Evolutionary conservation across 1,140 invertebrate genomes (phyloP), one percentile per base, ranked within the genome.

Genomic region (Papilio helenus): DNA sequence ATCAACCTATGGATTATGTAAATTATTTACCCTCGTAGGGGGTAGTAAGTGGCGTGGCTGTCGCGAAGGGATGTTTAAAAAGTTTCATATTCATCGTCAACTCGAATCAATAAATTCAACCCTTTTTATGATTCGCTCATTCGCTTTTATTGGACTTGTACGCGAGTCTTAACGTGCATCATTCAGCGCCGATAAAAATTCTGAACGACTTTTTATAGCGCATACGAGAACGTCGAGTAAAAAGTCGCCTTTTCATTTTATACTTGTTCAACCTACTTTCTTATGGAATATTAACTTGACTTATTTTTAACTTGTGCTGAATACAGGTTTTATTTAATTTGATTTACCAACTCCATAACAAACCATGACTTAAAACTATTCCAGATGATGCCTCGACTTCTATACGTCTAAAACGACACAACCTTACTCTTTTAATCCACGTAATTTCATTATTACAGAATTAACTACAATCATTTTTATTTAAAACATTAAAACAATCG

Each of bases 31-130:
- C 72, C 79, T 18, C 49, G 29, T 51, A 77, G 61, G 72, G 79
- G 58, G 73, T 26, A 49, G 20, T 26, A 39, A 76, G 74, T 58
- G 51, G 51, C 29, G 39, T 34, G n/a, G 51, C 18, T 72, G 34
- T 76, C 72, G 72, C 79, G 42, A 79, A 72, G 72, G 79, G 81
- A 61, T 82, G 79, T 82, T 82, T 82, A 79, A 77, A 79, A 79
- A 82, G 76, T 74, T 83, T 79, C 81, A 71, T 82, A 86, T 84
- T 87, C 86, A 89, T 90, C 84, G 87, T 89, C 87, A 89, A 88
- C 89, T 84, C 81, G 87, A 91, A 92, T 92, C 89, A 92, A 92
- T 92, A 93, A 90, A 92, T 90, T 90, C 88, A 91, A 90, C 88
- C 87, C 89, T 84, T 92, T 93, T 93, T 93, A 91, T 86, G 88